phyloP scores from a whole-genome alignment of 2,113 vertebrate genomes.

The Phylloscopus trochiloides region DNA sequence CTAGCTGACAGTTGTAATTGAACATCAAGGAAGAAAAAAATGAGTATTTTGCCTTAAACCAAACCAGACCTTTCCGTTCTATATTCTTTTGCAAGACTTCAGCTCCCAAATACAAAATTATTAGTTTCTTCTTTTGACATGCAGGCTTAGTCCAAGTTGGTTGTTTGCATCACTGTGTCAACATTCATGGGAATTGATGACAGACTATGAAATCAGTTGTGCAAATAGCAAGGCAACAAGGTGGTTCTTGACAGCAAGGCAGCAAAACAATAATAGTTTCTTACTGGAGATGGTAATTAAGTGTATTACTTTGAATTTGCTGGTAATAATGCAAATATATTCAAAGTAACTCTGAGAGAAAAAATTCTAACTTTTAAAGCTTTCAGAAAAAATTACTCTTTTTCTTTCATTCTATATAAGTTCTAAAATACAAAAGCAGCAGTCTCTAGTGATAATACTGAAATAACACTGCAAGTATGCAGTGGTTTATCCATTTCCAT shows the following conservation, averaged over 20 bases:
- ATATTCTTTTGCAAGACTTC: neutral
- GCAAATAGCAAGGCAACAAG: neutral
- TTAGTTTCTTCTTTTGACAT: neutral
- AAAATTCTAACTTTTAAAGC: neutral
- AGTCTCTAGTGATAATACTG: neutral
- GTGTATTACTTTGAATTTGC: neutral
- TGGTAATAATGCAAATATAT: neutral
- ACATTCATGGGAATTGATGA: neutral
- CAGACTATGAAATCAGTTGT: neutral
- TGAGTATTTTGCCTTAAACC: conserved; percentile 24
- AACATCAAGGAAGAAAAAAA: neutral
- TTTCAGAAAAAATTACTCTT: neutral
- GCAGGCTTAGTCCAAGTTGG: neutral
- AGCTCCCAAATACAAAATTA: neutral
- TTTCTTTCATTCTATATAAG: neutral
- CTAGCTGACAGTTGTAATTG: neutral
- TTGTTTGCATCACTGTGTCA: neutral
- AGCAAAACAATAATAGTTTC: neutral
- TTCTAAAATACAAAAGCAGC: neutral
- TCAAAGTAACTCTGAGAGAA: neutral
- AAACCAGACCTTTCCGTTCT: neutral
- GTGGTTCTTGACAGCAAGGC: neutral
- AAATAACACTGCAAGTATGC: neutral
- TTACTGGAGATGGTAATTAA: neutral
- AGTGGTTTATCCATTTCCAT: neutral